Percentiles rank a stretch among this genome's conserved stretches.
These are phyloP conservation scores for Lepas anatifera DNA, from an alignment of 2,888 invertebrate genomes.

Conservation along the genomic window DNA sequence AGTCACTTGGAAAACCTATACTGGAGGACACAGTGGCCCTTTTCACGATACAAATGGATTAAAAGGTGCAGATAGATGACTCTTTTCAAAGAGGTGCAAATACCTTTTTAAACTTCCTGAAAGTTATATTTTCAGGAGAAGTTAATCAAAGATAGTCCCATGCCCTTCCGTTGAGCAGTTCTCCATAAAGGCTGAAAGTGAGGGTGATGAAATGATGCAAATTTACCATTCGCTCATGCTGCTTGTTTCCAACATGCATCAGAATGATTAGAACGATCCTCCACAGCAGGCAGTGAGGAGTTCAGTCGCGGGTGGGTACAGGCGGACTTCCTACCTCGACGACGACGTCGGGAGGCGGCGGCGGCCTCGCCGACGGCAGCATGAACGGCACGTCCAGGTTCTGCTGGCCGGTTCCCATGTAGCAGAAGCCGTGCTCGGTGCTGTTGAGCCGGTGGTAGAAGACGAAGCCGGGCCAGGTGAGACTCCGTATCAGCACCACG, in stretches of 20 bases:
- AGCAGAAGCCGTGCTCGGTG: constrained; percentile 11
- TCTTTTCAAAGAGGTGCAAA: too few species aligned
- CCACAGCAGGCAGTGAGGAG: not conserved
- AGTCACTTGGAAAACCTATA: too few species aligned
- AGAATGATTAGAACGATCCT: too few species aligned
- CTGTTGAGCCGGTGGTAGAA: constrained; percentile 5
- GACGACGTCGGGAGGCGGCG: not conserved
- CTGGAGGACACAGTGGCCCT: too few species aligned
- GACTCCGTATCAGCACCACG: not conserved
- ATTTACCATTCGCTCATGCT: not conserved
- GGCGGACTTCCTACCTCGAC: not conserved
- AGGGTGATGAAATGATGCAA: not conserved
- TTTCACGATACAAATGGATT: too few species aligned
- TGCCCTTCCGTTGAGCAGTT: too few species aligned
- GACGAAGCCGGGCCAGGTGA: not conserved
- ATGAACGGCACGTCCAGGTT: constrained; percentile 13
- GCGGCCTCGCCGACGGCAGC: not conserved
- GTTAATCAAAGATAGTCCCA: too few species aligned
- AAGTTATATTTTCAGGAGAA: too few species aligned
- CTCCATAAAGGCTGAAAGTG: not conserved
- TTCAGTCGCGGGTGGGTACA: too few species aligned
- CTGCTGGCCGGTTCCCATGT: not conserved
- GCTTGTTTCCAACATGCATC: not conserved
- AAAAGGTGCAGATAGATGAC: too few species aligned
- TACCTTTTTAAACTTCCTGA: too few species aligned